These are phyloP conservation scores for Serripes groenlandicus DNA, from an alignment of 2,888 invertebrate genomes.

Conservation along the genomic window DNA sequence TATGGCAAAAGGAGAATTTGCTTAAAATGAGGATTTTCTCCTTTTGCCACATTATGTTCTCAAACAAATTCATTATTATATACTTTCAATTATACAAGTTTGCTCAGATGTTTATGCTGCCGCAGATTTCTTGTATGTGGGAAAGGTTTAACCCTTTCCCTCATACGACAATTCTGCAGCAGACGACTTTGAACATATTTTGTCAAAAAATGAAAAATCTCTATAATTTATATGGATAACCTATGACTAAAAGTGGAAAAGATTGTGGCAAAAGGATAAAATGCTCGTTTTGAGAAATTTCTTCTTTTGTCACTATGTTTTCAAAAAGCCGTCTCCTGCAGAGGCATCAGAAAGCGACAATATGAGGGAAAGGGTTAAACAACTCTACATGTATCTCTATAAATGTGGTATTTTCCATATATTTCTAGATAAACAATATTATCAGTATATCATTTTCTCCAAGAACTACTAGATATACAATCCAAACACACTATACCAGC, in stretches of 20 bases:
- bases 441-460: neutral
- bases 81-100: neutral
- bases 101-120: no score
- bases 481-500: neutral
- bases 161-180: no score
- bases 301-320: no score
- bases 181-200: no score
- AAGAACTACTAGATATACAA: neutral
- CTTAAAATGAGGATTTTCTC: neutral
- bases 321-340: no score
- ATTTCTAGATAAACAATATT: no score
- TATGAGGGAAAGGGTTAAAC: no score
- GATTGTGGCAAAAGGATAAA: neutral
- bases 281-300: no score
- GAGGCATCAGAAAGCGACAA: no score
- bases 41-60: conserved; percentile 1
- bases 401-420: no score
- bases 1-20: neutral
- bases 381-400: no score
- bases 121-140: neutral
- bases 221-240: neutral
- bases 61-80: neutral
- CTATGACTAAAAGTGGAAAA: no score
- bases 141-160: neutral
- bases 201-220: neutral